Evolutionary conservation across 2,888 invertebrate species (phyloP), one percentile per base, ranked within the genome.

Genomic region (Agrochola lychnidis): DNA sequence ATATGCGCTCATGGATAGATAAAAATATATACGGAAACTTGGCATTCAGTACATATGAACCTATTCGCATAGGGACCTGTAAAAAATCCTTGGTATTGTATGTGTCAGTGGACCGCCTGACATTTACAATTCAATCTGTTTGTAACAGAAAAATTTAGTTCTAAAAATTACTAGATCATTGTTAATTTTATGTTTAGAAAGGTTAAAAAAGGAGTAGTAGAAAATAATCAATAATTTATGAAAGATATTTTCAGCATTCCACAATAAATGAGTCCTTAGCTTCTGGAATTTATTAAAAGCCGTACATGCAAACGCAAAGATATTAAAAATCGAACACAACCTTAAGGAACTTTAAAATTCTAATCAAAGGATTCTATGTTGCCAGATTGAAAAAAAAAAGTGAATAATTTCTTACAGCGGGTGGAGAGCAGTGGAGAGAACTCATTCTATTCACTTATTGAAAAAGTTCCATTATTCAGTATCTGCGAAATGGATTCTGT

Each of bases 401-500:
- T 81, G 78, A 86, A 88, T 90, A 90, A 89, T 87, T 78, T 82
- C 82, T 77, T 85, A 88, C 73, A 81, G 70, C 87, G 75, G 86
- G 81, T 87, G 86, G 86, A 79, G 82, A 81, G 84, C 87, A 86
- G 81, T 87, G 86, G 86, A 79, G 82, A 81, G 84, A 87, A 86
- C 85, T 89, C 88, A 73, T 86, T 92, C 89, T 87, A 91, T 90
- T 90, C 89, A 89, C 90, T 92, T 94, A 94, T 95, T 95, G 94
- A 93, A 93, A 94, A 93, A 93, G 92, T 92, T 93, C 90, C 86
- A 91, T 94, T 93, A 91, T 88, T 88, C 86, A 87, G 84, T 87
- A 86, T 87, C 83, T 87, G 84, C 84, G 82, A 82, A 88, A 87
- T 69, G 76, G 62, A 78, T 78, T 79, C 76, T 72, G 74, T 82